Conservation (phyloP, 2,888 invertebrate genomes). For the Ptilodon capucinus region DNA sequence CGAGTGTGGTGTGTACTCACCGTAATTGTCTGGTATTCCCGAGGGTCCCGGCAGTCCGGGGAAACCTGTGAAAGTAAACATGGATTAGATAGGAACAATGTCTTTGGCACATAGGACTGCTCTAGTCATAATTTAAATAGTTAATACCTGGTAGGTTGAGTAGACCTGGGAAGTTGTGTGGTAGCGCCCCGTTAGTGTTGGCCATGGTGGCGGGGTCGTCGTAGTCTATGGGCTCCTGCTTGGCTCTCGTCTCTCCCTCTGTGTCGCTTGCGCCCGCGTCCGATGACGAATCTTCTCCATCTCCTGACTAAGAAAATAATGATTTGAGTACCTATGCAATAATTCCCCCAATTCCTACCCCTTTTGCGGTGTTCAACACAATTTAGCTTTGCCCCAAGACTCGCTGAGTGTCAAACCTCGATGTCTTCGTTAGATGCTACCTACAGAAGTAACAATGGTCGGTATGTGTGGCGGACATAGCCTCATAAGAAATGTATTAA, state of each 20-base stretch:
- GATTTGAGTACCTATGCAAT: too few relatives aligned
- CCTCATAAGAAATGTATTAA: too few relatives aligned
- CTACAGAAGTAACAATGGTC: too few relatives aligned
- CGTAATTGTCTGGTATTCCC: slow-evolving; percentile 93
- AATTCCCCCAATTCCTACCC: too few relatives aligned
- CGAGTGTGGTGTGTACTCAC: slow-evolving; percentile 79
- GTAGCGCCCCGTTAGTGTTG: slow-evolving; percentile 84
- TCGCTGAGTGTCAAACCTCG: too few relatives aligned
- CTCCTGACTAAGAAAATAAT: slow-evolving; percentile 52
- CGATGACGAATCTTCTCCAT: slow-evolving; percentile 93
- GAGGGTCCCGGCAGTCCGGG: slow-evolving; percentile 91
- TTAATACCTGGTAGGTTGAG: slow-evolving; percentile 90
- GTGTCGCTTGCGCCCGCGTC: slow-evolving; percentile 90
- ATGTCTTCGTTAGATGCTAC: too few relatives aligned
- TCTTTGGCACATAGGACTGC: too few relatives aligned
- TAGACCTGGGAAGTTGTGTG: slow-evolving; percentile 90
- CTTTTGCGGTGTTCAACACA: too few relatives aligned
- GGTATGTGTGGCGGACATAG: too few relatives aligned
- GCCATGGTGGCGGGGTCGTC: slow-evolving; percentile 86
- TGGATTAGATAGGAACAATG: not conserved
- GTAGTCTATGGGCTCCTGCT: slow-evolving; percentile 89
- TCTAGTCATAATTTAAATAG: too few relatives aligned
- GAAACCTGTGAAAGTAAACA: slow-evolving; percentile 83
- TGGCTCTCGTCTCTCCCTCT: slow-evolving; percentile 84
- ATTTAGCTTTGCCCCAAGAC: too few relatives aligned